These are phyloP conservation scores for Standfussiana lucernea DNA, from an alignment of 2,888 invertebrate species.

Conservation along the genomic window DNA sequence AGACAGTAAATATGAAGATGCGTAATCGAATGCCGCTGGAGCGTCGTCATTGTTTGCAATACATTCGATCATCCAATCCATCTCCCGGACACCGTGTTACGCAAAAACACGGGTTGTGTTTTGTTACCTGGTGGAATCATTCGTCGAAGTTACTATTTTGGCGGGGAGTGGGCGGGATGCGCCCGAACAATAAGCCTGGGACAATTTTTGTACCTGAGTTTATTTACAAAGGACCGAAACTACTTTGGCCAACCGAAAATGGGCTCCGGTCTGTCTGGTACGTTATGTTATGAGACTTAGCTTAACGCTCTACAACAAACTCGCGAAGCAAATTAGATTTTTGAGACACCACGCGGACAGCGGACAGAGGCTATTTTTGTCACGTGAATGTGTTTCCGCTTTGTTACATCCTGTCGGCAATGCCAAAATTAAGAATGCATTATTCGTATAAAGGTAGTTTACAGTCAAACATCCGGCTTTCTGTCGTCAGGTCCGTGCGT, in stretches of 20 bases:
- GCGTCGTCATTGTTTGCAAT: conserved; percentile 81
- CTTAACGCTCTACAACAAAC: conserved; percentile 73
- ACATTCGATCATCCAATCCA: conserved; percentile 80
- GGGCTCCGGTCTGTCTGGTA: conserved; percentile 86
- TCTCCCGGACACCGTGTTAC: conserved; percentile 84
- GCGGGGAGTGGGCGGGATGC: conserved; percentile 85
- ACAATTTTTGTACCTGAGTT: conserved; percentile 86
- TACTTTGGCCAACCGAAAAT: conserved; percentile 68
- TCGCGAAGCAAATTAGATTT: conserved; percentile 79
- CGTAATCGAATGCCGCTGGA: conserved; percentile 78
- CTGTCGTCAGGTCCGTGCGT: conserved; percentile 71
- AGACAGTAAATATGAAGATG: conserved; percentile 71
- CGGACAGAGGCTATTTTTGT: conserved; percentile 78
- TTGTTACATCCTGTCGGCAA: conserved; percentile 79
- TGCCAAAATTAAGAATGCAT: conserved; percentile 80
- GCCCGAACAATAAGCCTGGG: conserved; percentile 79
- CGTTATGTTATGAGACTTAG: conserved; percentile 74
- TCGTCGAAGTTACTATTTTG: conserved; percentile 82
- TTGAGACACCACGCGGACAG: conserved; percentile 61
- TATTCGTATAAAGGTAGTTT: conserved; percentile 83
- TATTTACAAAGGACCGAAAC: conserved; percentile 84
- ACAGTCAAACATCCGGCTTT: conserved; percentile 88
- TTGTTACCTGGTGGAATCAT: conserved; percentile 86
- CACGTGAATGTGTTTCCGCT: conserved; percentile 82
- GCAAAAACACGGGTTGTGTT: conserved; percentile 83